A percentile compares a stretch with the other conserved stretches of the same genome.
phyloP scores from a whole-genome alignment of 2,888 invertebrate species.

The Antitype chi region DNA sequence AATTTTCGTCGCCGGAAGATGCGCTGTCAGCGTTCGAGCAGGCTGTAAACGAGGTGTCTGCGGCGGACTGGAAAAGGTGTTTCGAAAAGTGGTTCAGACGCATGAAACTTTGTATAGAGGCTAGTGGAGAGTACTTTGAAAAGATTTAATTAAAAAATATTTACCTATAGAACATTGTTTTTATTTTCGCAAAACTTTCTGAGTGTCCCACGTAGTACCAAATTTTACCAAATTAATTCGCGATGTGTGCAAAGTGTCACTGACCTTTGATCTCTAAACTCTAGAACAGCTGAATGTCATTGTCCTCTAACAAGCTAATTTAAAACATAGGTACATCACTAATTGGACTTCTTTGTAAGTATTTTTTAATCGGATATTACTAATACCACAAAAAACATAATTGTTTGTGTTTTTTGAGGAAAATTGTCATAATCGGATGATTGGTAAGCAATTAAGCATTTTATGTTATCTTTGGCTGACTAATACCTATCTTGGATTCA shows the following conservation, averaged over 20 bases:
- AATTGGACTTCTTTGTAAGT: slow-evolving; percentile 55
- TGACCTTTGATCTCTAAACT: slow-evolving; percentile 9
- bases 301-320: slow-evolving; percentile 40
- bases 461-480: slow-evolving; percentile 26
- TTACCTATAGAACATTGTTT: no score
- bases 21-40: no score
- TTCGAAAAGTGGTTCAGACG: no score
- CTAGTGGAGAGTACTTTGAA: no score
- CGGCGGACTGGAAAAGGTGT: no score
- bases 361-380: slow-evolving; percentile 55
- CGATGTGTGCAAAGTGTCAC: neutral
- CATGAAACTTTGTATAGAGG: no score
- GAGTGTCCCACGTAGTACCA: no score
- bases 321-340: slow-evolving; percentile 23
- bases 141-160: no score
- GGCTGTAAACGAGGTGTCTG: no score
- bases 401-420: slow-evolving; percentile 35
- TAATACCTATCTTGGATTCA: neutral
- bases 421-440: slow-evolving; percentile 29
- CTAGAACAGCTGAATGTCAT: slow-evolving; percentile 23
- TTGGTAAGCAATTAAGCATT: slow-evolving; percentile 35
- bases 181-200: no score
- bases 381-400: slow-evolving; percentile 30
- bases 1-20: no score
- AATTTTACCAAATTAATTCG: no score